These are phyloP conservation scores for Carposina sasakii DNA, from an alignment of 1,140 invertebrate species.

Conservation along the genomic window DNA sequence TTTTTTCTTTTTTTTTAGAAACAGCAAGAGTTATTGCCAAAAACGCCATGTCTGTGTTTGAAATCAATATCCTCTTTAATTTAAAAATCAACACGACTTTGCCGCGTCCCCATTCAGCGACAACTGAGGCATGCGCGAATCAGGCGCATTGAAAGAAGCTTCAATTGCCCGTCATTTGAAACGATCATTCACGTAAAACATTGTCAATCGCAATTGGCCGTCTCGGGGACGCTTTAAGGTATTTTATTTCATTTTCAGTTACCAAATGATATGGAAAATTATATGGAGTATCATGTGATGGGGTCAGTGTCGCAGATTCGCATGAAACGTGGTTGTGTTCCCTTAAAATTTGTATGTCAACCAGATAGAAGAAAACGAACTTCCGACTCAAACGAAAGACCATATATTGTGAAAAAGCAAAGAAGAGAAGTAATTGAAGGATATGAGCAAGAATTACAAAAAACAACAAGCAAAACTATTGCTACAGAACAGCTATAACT, in stretches of 20 bases:
- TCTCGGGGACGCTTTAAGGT: no score
- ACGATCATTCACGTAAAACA: no score
- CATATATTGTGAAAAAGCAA: constrained; percentile 14
- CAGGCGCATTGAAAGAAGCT: no score
- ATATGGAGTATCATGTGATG: constrained; percentile 35
- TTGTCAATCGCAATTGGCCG: no score
- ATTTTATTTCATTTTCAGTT: constrained; percentile 26
- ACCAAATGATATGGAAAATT: constrained; percentile 42
- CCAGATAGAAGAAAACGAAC: constrained; percentile 25
- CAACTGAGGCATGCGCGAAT: no score
- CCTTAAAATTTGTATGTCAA: constrained; percentile 32
- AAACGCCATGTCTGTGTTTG: no score
- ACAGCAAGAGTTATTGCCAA: no score
- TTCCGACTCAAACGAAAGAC: constrained; percentile 7
- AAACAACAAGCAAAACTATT: constrained; percentile 1
- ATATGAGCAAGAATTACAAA: constrained; percentile 4
- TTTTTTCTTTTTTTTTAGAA: no score
- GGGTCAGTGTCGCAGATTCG: constrained; percentile 27
- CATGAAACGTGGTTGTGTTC: constrained; percentile 30
- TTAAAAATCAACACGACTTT: no score
- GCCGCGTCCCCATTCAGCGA: no score
- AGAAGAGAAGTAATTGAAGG: constrained; percentile 9
- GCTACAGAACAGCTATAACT: neutral
- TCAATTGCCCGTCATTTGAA: no score
- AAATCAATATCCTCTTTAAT: no score